Percentiles rank a stretch among this genome's conserved stretches.
Conservation (phyloP, 2,888 invertebrate species). For the Epinotia nisella region DNA sequence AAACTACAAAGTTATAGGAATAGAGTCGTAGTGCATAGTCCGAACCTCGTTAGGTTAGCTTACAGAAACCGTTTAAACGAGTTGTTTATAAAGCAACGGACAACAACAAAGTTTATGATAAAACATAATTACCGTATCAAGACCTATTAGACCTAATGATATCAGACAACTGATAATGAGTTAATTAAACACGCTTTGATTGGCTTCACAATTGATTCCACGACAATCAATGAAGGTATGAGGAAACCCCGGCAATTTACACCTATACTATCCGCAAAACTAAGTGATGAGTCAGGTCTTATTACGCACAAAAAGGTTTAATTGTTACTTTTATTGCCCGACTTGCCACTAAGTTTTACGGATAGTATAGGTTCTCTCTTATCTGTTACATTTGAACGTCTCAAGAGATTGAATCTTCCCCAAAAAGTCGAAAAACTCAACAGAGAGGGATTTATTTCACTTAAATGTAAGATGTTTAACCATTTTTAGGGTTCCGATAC, state of each 20-base stretch:
- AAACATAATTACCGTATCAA: constrained; percentile 14
- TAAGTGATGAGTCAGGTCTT: too few species aligned
- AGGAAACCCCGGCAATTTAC: neutral
- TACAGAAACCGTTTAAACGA: neutral
- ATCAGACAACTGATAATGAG: neutral
- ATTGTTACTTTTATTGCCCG: too few species aligned
- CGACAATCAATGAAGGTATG: neutral
- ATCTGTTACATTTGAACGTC: neutral
- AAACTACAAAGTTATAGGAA: too few species aligned
- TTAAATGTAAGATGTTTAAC: too few species aligned
- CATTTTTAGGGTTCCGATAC: too few species aligned
- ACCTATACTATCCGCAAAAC: too few species aligned
- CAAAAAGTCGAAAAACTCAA: too few species aligned
- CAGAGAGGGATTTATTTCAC: too few species aligned
- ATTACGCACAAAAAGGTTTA: too few species aligned
- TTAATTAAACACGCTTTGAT: constrained; percentile 25
- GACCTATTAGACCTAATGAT: neutral
- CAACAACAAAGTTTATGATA: constrained; percentile 19
- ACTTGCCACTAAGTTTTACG: too few species aligned
- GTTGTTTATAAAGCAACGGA: neutral
- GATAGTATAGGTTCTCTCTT: neutral
- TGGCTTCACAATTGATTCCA: constrained; percentile 17
- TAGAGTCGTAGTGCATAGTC: too few species aligned
- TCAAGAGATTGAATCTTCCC: too few species aligned
- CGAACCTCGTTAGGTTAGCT: neutral